phyloP scores from a whole-genome alignment of 2,797 vertebrate species.

The Acipenser transmontanus region DNA sequence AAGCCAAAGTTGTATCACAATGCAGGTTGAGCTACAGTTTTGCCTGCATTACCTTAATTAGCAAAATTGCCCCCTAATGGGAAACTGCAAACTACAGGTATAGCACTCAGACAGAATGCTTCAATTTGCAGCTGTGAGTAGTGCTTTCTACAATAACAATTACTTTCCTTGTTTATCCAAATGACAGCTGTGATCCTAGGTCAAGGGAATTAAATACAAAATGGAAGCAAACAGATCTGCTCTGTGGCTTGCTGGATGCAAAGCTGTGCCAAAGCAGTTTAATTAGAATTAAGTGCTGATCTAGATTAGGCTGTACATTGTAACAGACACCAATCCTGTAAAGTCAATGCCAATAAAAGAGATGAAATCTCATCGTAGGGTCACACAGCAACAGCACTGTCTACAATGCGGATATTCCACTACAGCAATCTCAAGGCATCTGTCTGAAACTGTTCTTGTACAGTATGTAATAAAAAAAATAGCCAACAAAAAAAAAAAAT shows the following conservation, averaged over 20 bases:
- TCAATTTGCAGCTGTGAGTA: no score
- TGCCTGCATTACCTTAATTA: constrained; percentile 28
- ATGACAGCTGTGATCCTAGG: constrained; percentile 24
- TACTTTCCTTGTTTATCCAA: constrained; percentile 16
- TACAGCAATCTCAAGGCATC: no score
- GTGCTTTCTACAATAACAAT: not conserved
- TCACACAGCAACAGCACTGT: constrained; percentile 19
- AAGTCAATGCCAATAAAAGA: constrained; percentile 31
- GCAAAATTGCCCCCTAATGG: constrained; percentile 25
- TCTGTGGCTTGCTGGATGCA: constrained; percentile 23
- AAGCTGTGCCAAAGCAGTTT: constrained; percentile 31
- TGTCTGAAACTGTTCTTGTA: no score
- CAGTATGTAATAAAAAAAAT: no score
- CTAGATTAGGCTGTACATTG: constrained; percentile 33
- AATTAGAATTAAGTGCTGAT: constrained; percentile 43
- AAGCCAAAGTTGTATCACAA: constrained; percentile 13
- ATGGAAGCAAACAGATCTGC: constrained; percentile 23
- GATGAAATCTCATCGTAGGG: constrained; percentile 29
- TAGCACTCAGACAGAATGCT: constrained; percentile 14
- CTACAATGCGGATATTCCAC: no score
- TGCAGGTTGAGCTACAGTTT: constrained; percentile 16
- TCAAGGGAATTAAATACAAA: constrained; percentile 27
- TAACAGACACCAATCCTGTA: constrained; percentile 30
- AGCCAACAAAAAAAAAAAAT: no score
- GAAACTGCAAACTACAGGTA: constrained; percentile 18